Conservation (phyloP, 2,113 vertebrate genomes). For the Pollachius pollachius region DNA sequence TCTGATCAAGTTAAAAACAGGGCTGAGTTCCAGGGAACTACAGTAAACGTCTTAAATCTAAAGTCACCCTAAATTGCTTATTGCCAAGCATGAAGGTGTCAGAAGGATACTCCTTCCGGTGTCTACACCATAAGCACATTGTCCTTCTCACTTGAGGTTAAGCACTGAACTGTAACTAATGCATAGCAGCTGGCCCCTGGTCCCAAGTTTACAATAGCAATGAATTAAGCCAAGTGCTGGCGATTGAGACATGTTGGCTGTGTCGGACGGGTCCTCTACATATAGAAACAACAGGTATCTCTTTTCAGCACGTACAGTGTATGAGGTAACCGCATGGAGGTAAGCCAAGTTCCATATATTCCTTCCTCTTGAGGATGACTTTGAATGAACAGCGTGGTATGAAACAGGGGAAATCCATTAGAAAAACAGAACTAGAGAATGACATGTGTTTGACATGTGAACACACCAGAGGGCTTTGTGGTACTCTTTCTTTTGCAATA, state of each 20-base stretch:
- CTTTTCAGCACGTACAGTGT: not conserved
- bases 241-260: constrained; percentile 1
- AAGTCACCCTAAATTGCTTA: not conserved
- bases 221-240: not conserved
- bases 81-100: not conserved
- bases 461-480: too few relatives aligned
- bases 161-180: not conserved
- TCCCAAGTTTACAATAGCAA: constrained; percentile 14
- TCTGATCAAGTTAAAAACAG: not conserved
- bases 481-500: not conserved
- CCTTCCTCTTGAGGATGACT: constrained; percentile 32
- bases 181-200: constrained; percentile 4
- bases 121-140: not conserved
- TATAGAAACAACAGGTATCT: constrained; percentile 1
- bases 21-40: not conserved
- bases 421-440: constrained; percentile 28
- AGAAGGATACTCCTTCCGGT: not conserved
- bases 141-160: not conserved
- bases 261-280: not conserved
- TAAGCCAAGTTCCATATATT: constrained; percentile 13
- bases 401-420: not conserved
- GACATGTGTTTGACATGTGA: too few relatives aligned
- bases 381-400: constrained; percentile 14
- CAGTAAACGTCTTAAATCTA: not conserved
- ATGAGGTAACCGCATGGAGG: not conserved